Evolutionary conservation across 2,797 vertebrate genomes (phyloP), one percentile per base, ranked within the genome.

Genomic region (Poecile montanus): DNA sequence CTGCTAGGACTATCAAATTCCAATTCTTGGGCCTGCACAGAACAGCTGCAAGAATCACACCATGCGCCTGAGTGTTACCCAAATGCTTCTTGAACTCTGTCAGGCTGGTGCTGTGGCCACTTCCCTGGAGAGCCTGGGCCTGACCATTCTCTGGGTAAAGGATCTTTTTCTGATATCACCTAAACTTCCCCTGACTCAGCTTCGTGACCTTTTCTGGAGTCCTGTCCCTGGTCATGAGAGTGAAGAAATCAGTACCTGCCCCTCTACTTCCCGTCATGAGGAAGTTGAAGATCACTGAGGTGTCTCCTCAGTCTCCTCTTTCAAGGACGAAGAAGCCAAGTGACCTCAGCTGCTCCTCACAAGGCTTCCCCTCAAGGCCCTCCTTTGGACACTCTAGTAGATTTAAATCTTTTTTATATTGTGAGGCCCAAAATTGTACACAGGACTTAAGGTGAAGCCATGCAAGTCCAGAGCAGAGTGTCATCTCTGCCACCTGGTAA

Each of bases 401-500:
- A n/a, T 72, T 65, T 47, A 9, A 27, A 47, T 47, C 2, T 47
- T 34, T 63, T 47, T 27, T 32, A 16, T 40, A 53, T 65, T 60
- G 42, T 21, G 9, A 30, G 72, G 58, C 45, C 21, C 34, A 36
- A 42, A 78, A 66, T 30, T 66, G 34, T 34, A 36, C 34, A 13
- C 21, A 54, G 40, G 30, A 34, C 30, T 53, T 58, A 6, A 36
- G 18, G 11, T 66, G 34, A 20, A 45, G 40, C 40, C 18, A 4
- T 36, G 20, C 3, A 3, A 66, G 53, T 42, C 30, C 40, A 32
- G 34, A 77, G 34, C 27, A 60, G 73, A 72, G 53, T 2, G 1
- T 36, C 30, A 23, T 47, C 14, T 40, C 20, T 1, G 0, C 66
- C 2, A 2, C 32, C 40, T 16, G 13, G 13, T 22, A 32, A 15